Percentiles rank a stretch among this genome's conserved stretches.
Evolutionary conservation across 2,888 invertebrate species (phyloP).

Genomic region (Myopa tessellatipennis): DNA sequence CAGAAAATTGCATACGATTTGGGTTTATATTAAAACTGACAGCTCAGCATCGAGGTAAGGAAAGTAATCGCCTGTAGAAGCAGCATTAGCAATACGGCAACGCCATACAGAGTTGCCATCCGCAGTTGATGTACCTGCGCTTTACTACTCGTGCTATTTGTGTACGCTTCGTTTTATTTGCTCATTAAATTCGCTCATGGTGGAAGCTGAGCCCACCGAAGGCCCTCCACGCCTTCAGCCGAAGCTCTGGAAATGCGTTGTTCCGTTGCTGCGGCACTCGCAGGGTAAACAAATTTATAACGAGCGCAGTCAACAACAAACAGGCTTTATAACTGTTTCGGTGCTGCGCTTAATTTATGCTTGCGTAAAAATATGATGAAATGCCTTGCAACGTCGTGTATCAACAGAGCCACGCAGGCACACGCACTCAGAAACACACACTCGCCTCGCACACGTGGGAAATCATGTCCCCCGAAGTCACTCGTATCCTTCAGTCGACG

Average conservation of each 20-base stretch:
- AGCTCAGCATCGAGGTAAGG: not conserved
- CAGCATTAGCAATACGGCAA: conserved; percentile 17
- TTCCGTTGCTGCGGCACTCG: not conserved
- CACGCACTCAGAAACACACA: not conserved
- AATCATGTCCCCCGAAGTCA: not conserved
- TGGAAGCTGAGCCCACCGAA: not conserved
- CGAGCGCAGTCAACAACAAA: conserved; percentile 27
- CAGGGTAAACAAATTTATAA: conserved; percentile 8
- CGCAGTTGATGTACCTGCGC: not conserved
- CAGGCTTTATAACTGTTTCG: not conserved
- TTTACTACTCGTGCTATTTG: not conserved
- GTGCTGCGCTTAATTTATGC: not conserved
- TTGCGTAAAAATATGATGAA: conserved; percentile 21
- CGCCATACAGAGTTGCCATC: conserved; percentile 27
- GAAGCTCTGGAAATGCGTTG: not conserved
- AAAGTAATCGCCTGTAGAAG: not conserved
- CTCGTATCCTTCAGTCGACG: not conserved
- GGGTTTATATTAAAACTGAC: conserved; percentile 17
- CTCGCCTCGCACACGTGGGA: not conserved
- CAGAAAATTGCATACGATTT: not conserved
- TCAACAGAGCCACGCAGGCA: not conserved
- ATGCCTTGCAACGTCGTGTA: conserved; percentile 13
- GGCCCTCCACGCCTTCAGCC: not conserved
- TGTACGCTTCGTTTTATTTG: not conserved
- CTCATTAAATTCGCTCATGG: conserved; percentile 11